Evolutionary conservation across 2,888 invertebrate genomes (phyloP).

Genomic region (Caenorhabditis afra): DNA sequence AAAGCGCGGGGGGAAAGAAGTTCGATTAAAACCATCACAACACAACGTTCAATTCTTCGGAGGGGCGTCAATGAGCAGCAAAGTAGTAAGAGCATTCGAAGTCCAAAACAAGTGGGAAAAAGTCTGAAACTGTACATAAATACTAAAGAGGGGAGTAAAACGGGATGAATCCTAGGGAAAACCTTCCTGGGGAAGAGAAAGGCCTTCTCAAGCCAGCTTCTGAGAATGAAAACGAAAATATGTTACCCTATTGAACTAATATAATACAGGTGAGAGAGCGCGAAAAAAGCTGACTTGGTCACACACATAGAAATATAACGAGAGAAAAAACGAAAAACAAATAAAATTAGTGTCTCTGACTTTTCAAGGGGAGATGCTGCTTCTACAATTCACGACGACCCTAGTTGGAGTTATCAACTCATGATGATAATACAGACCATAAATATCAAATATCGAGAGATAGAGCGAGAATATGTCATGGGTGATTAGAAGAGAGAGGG

Average conservation of each 20-base stretch:
- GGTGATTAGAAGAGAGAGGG: conserved; percentile 24
- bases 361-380: conserved; percentile 9
- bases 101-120: conserved; percentile 42
- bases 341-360: conserved; percentile 32
- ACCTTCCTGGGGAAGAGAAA: conserved; percentile 56
- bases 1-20: conserved; percentile 24
- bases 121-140: conserved; percentile 51
- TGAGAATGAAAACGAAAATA: conserved; percentile 33
- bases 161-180: conserved; percentile 20
- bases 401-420: conserved; percentile 40
- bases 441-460: conserved; percentile 22
- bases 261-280: conserved; percentile 32
- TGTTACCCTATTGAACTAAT: conserved; percentile 34
- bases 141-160: conserved; percentile 32
- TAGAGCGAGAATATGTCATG: conserved; percentile 50
- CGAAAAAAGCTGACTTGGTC: conserved; percentile 47
- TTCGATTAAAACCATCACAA: conserved; percentile 60
- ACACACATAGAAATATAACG: conserved; percentile 34
- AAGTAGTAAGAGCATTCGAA: conserved; percentile 54
- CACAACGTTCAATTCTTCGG: conserved; percentile 56
- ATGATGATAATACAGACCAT: conserved; percentile 49
- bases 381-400: conserved; percentile 50
- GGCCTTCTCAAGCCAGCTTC: conserved; percentile 54
- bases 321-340: conserved; percentile 36
- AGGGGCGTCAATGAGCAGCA: conserved; percentile 54